Conservation (phyloP, 2,888 invertebrate genomes). For the Drosophila buzzatii region DNA sequence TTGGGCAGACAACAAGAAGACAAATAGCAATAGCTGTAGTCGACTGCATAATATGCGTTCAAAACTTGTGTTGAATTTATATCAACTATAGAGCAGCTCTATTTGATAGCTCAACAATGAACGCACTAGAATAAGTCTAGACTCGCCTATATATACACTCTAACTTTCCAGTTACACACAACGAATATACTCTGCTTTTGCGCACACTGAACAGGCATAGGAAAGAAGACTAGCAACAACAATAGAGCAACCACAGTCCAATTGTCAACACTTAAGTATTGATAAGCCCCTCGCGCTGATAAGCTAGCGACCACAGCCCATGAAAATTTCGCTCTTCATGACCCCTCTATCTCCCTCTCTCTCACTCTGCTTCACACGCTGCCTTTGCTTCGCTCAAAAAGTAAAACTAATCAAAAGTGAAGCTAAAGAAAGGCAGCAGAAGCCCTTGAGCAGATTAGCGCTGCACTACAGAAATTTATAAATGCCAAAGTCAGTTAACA, state of each 20-base stretch:
- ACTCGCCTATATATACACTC: neutral
- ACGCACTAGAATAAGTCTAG: neutral
- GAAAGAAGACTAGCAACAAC: constrained; percentile 3
- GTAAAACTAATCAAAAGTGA: constrained; percentile 28
- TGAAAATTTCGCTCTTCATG: constrained; percentile 2
- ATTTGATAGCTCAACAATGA: neutral
- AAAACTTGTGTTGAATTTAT: neutral
- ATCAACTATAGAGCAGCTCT: neutral
- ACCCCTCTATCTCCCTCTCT: neutral
- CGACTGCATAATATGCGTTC: neutral
- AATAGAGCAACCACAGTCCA: constrained; percentile 10
- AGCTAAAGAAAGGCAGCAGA: constrained; percentile 26
- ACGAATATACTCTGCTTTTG: neutral
- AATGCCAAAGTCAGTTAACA: constrained; percentile 22
- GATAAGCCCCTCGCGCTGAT: constrained; percentile 24
- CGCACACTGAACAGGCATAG: too few species aligned
- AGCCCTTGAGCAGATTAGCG: constrained; percentile 32
- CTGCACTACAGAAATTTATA: constrained; percentile 7
- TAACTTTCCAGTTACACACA: neutral
- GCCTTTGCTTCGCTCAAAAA: neutral
- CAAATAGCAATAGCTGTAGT: too few species aligned
- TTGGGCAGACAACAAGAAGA: constrained; percentile 16
- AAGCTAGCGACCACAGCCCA: constrained; percentile 22
- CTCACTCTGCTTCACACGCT: too few species aligned
- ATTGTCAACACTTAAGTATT: constrained; percentile 17